A percentile compares a stretch with the other conserved stretches of the same genome.
phyloP scores from a whole-genome alignment of 2,113 vertebrate genomes.

The Corydoras maculifer region DNA sequence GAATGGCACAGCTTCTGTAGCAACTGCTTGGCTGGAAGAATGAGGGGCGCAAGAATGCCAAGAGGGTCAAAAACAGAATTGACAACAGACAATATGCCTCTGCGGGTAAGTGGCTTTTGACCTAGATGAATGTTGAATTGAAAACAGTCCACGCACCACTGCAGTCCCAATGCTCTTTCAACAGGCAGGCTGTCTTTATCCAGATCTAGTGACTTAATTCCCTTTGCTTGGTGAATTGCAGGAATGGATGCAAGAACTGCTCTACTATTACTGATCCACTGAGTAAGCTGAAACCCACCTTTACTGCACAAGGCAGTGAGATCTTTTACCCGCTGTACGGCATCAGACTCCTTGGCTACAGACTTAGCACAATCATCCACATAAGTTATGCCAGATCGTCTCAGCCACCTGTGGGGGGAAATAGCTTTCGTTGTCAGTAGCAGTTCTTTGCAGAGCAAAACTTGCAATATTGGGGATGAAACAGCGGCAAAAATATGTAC shows the following conservation, averaged over 20 bases:
- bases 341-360: constrained; percentile 9
- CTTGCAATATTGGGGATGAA: background rate
- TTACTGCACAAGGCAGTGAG: background rate
- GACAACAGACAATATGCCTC: constrained; percentile 20
- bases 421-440: background rate
- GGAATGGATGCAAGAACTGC: background rate
- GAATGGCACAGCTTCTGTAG: background rate
- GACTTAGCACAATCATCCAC: constrained; percentile 30
- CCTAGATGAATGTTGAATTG: constrained; percentile 1
- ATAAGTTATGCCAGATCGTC: constrained; percentile 13
- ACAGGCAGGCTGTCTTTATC: constrained; percentile 6
- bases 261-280: constrained; percentile 29
- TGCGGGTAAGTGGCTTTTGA: background rate
- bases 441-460: background rate
- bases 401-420: background rate
- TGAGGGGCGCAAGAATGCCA: constrained; percentile 18
- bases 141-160: constrained; percentile 19
- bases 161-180: constrained; percentile 17
- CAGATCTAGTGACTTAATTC: constrained; percentile 15
- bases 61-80: constrained; percentile 25
- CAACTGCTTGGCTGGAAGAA: background rate
- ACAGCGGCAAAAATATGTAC: constrained; percentile 14
- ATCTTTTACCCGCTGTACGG: background rate
- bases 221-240: background rate
- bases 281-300: constrained; percentile 26